Base-by-base conservation (phyloP, 2,888 invertebrate genomes). In the Drosophila kanekoi region DNA sequence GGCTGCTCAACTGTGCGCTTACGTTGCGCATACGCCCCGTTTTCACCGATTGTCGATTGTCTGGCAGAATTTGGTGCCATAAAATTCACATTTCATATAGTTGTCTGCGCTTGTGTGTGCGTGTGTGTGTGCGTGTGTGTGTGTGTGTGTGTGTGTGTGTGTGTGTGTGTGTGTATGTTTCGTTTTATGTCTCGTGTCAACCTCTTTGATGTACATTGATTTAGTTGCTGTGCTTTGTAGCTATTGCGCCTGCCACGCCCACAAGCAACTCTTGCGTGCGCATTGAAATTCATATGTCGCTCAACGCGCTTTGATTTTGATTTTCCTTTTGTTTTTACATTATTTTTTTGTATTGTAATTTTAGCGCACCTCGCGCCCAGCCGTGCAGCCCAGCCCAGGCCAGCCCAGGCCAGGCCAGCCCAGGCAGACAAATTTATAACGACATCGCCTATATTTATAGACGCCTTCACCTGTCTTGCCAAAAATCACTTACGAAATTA, bases 401-500 rank as follows among this genome's bases (percentile, higher is more conserved):
- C 23, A 23, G 65, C 73, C 65, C 79, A 51, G 71, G 61, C 53
- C n/a, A n/a, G 61, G 56, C 48, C 23, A 23, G 65, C 73, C 65
- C 79, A 51, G 71, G 61, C 53, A 44, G 47, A 53, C 49, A 72
- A 84, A 82, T 84, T 65, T 84, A 79, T 84, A 71, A 74, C 79
- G 77, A 79, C 79, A 74, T 72, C 67, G 81, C 81, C 70, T 74
- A 81, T 82, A 82, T 82, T 82, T 82, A 82, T 82, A 82, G 79
- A 79, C 74, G 63, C 79, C 76, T 81, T 84, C 82, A 82, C 79
- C 82, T 82, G 82, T 72, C 82, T 79, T 73, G 73, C 73, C 75
- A 77, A 81, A 68, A 84, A 79, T 84, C 86, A 84, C 84, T 86
- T 83, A 84, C 76, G 75, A 86, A 83, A 84, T 84, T 86, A 84